Evolutionary conservation across 2,797 vertebrate genomes (phyloP).

Genomic region (Pipistrellus kuhlii): DNA sequence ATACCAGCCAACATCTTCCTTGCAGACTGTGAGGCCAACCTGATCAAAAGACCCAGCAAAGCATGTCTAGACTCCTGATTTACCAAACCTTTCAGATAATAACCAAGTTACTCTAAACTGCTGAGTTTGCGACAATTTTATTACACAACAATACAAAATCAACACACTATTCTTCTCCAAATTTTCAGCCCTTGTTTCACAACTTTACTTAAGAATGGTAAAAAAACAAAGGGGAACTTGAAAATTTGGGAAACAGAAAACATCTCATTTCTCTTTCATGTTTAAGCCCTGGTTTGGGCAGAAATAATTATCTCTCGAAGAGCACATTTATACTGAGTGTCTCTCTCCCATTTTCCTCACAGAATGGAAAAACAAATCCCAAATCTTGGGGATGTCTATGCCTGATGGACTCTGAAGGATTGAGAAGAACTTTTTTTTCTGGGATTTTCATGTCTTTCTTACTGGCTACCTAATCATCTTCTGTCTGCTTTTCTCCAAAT

Average conservation of each 20-base stretch:
- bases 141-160: not conserved
- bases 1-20: not conserved
- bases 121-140: not conserved
- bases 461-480: not conserved
- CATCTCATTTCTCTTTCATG: not conserved
- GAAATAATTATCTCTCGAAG: not conserved
- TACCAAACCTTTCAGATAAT: not conserved
- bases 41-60: not conserved
- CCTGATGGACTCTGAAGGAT: not conserved
- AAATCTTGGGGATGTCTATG: not conserved
- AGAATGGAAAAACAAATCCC: not conserved
- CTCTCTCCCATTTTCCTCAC: not conserved
- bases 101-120: not conserved
- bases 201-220: not conserved
- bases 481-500: not conserved
- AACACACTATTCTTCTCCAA: not conserved
- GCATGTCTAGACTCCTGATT: not conserved
- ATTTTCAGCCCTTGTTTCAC: not conserved
- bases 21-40: not conserved
- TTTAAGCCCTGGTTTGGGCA: not conserved
- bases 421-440: not conserved
- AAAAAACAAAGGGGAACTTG: not conserved
- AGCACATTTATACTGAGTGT: not conserved
- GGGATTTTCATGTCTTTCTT: not conserved
- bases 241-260: not conserved